A percentile compares a stretch with the other conserved stretches of the same genome.
These are phyloP conservation scores for Brachionus calyciflorus DNA, from an alignment of 1,140 invertebrate species.

Conservation along the genomic window DNA sequence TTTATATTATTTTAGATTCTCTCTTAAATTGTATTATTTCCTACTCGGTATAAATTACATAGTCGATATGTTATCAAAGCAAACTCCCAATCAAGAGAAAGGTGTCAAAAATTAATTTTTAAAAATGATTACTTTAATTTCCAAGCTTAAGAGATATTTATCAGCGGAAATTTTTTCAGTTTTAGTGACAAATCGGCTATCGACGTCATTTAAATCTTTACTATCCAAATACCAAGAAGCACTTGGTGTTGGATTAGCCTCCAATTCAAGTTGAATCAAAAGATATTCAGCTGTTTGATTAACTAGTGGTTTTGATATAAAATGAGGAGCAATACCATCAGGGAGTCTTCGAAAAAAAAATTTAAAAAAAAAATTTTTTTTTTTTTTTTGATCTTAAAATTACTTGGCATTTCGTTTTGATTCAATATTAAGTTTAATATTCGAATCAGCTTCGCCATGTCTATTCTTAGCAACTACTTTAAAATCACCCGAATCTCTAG, in stretches of 20 bases:
- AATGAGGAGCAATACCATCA: slow-evolving; percentile 89
- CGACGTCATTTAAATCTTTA: slow-evolving; percentile 21
- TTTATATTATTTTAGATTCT: too few relatives aligned
- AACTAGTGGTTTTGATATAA: slow-evolving; percentile 87
- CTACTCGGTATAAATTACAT: too few relatives aligned
- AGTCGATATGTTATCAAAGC: too few relatives aligned
- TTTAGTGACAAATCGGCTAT: slow-evolving; percentile 32
- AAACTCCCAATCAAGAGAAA: too few relatives aligned
- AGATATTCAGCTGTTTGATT: slow-evolving; percentile 79
- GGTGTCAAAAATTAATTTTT: too few relatives aligned
- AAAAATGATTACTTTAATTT: slow-evolving; percentile 46
- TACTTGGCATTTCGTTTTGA: slow-evolving; percentile 34
- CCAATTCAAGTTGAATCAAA: slow-evolving; percentile 6
- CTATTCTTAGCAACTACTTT: slow-evolving; percentile 87
- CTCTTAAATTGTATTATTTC: too few relatives aligned
- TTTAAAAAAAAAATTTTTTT: neutral
- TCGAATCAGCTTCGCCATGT: slow-evolving; percentile 87
- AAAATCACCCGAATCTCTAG: slow-evolving; percentile 85
- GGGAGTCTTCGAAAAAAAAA: slow-evolving; percentile 72
- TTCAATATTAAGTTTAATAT: slow-evolving; percentile 81
- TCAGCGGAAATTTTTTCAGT: slow-evolving; percentile 4
- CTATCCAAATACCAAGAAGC: slow-evolving; percentile 24
- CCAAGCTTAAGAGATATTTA: slow-evolving; percentile 25
- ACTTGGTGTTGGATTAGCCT: slow-evolving; percentile 40
- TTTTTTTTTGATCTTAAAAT: too few relatives aligned